Evolutionary conservation across 2,888 invertebrate species (phyloP).

Genomic region (Amphipoea lucens): DNA sequence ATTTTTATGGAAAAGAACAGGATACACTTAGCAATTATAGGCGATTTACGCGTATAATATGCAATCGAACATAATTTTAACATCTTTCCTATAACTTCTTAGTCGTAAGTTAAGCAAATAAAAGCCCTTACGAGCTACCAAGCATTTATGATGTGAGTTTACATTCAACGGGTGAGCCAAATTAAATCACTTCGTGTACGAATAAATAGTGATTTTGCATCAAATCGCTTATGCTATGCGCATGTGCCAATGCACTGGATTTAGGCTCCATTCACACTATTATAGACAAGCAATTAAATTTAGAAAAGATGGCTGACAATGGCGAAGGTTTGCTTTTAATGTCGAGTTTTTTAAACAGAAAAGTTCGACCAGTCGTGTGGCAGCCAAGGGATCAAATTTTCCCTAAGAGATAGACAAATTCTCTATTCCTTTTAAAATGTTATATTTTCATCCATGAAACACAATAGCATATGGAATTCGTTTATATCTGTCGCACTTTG

Average conservation of each 20-base stretch:
- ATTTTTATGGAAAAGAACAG: constrained; percentile 20
- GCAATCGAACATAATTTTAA: constrained; percentile 17
- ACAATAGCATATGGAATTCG: background rate
- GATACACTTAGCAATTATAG: constrained; percentile 1
- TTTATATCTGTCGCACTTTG: background rate
- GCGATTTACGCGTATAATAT: constrained; percentile 23
- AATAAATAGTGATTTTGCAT: constrained; percentile 59
- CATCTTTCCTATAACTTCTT: background rate
- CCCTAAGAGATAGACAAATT: too few species aligned
- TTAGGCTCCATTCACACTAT: constrained; percentile 29
- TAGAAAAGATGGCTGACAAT: background rate
- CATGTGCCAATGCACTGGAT: constrained; percentile 4
- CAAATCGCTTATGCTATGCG: constrained; percentile 24
- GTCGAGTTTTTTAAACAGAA: background rate
- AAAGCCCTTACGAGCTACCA: background rate
- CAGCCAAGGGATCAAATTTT: background rate
- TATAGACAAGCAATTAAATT: background rate
- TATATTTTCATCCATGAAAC: background rate
- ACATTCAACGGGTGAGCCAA: constrained; percentile 47
- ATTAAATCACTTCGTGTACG: constrained; percentile 67
- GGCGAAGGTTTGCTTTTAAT: background rate
- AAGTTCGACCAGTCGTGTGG: background rate
- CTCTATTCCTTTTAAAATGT: too few species aligned
- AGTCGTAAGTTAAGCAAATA: constrained; percentile 13
- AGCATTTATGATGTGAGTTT: constrained; percentile 30